These are phyloP conservation scores for Pomacea maculata DNA, from an alignment of 1,140 invertebrate genomes.

Conservation along the genomic window DNA sequence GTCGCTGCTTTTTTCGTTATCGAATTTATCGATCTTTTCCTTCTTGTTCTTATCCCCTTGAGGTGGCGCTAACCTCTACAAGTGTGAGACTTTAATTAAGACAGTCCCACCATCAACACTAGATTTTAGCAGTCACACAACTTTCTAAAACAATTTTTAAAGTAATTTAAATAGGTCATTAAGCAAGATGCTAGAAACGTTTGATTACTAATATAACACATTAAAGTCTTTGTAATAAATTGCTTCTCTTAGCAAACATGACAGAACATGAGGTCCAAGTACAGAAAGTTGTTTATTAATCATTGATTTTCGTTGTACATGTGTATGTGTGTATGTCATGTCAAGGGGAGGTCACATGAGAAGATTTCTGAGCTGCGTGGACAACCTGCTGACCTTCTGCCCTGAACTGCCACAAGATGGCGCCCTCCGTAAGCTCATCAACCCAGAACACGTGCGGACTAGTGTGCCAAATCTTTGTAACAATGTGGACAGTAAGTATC, in stretches of 20 bases:
- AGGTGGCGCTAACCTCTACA: too few species aligned
- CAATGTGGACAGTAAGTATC: constrained; percentile 23
- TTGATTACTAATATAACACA: too few species aligned
- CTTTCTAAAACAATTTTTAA: too few species aligned
- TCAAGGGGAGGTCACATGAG: constrained; percentile 27
- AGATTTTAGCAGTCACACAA: too few species aligned
- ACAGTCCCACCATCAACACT: too few species aligned
- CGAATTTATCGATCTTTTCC: too few species aligned
- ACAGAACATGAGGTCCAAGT: not conserved
- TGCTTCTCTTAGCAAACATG: not conserved
- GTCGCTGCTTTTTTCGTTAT: too few species aligned
- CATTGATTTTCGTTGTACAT: not conserved
- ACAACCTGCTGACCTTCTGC: constrained; percentile 16
- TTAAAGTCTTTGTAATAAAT: too few species aligned
- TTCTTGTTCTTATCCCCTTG: too few species aligned
- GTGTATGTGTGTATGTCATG: not conserved
- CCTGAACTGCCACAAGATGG: constrained; percentile 17
- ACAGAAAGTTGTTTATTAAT: not conserved
- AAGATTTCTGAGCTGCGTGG: constrained; percentile 23
- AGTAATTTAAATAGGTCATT: too few species aligned
- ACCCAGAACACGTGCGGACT: constrained; percentile 24
- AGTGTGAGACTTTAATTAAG: too few species aligned
- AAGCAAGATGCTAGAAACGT: too few species aligned
- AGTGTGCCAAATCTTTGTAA: constrained; percentile 29
- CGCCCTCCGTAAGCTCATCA: constrained; percentile 23